phyloP scores from a whole-genome alignment of 2,797 vertebrate species.

The Trichosurus vulpecula region DNA sequence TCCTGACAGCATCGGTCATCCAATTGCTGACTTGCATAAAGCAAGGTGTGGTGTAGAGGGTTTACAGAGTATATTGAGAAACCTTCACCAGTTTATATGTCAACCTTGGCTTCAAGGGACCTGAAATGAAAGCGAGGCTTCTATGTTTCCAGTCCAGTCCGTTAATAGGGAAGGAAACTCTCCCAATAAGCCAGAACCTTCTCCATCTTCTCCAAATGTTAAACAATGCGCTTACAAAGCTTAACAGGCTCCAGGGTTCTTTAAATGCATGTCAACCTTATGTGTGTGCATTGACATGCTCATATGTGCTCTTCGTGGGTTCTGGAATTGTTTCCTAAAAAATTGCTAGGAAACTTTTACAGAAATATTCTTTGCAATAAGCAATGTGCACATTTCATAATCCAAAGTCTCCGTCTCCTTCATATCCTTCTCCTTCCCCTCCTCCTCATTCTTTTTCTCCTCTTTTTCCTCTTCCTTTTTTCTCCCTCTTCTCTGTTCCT shows the following conservation, averaged over 20 bases:
- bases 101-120: slow-evolving; percentile 61
- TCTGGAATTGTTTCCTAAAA: slow-evolving; percentile 13
- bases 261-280: slow-evolving; percentile 33
- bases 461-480: background rate
- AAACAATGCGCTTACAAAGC: background rate
- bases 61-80: slow-evolving; percentile 39
- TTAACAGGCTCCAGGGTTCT: slow-evolving; percentile 26
- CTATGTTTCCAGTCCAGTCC: slow-evolving; percentile 38
- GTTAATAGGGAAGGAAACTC: slow-evolving; percentile 51
- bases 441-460: too few relatives aligned
- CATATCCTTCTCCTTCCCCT: background rate
- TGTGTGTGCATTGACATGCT: slow-evolving; percentile 25
- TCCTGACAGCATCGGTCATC: background rate
- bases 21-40: slow-evolving; percentile 39
- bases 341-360: slow-evolving; percentile 3
- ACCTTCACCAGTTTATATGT: slow-evolving; percentile 47
- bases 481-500: too few relatives aligned
- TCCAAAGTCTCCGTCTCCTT: slow-evolving; percentile 1
- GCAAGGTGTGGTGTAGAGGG: slow-evolving; percentile 47
- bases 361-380: slow-evolving; percentile 29
- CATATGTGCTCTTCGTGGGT: background rate
- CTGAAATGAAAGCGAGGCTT: slow-evolving; percentile 60
- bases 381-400: slow-evolving; percentile 64
- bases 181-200: slow-evolving; percentile 11
- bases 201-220: slow-evolving; percentile 16